Conservation (phyloP, 1,140 invertebrate genomes). For the Galleria mellonella region DNA sequence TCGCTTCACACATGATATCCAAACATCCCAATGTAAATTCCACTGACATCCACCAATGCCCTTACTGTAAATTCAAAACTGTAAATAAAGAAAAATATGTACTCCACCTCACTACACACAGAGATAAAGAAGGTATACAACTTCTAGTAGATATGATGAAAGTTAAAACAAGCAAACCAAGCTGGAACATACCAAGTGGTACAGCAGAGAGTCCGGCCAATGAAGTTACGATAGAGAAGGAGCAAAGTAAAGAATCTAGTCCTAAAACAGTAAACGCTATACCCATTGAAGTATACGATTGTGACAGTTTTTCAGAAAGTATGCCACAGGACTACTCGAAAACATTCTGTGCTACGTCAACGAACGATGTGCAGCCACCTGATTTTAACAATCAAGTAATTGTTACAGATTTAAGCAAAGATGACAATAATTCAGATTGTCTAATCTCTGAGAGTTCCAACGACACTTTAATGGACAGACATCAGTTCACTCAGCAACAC, state of each 20-base stretch:
- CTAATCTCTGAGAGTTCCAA: constrained; percentile 50
- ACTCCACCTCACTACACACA: constrained; percentile 56
- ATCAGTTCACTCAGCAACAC: constrained; percentile 39
- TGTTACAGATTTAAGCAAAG: constrained; percentile 51
- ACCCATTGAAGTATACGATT: constrained; percentile 62
- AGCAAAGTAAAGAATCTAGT: constrained; percentile 26
- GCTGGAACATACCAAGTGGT: constrained; percentile 61
- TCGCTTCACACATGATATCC: constrained; percentile 77
- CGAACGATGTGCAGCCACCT: constrained; percentile 23
- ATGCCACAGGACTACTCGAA: constrained; percentile 48
- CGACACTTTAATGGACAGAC: constrained; percentile 40
- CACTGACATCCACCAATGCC: constrained; percentile 69
- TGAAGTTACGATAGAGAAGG: constrained; percentile 12
- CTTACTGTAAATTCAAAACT: constrained; percentile 72
- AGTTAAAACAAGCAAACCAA: constrained; percentile 38
- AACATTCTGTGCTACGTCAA: constrained; percentile 34
- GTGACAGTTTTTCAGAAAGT: constrained; percentile 53
- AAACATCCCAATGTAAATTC: constrained; percentile 74
- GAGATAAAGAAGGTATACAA: constrained; percentile 52
- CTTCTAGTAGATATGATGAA: constrained; percentile 51
- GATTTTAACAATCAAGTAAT: constrained; percentile 37
- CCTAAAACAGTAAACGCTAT: constrained; percentile 46
- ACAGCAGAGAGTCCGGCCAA: constrained; percentile 24
- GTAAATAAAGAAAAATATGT: constrained; percentile 74
- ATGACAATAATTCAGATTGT: constrained; percentile 61